A percentile compares a stretch with the other conserved stretches of the same genome.
Evolutionary conservation across 2,888 invertebrate genomes (phyloP).

Genomic region (Morpho achilles): DNA sequence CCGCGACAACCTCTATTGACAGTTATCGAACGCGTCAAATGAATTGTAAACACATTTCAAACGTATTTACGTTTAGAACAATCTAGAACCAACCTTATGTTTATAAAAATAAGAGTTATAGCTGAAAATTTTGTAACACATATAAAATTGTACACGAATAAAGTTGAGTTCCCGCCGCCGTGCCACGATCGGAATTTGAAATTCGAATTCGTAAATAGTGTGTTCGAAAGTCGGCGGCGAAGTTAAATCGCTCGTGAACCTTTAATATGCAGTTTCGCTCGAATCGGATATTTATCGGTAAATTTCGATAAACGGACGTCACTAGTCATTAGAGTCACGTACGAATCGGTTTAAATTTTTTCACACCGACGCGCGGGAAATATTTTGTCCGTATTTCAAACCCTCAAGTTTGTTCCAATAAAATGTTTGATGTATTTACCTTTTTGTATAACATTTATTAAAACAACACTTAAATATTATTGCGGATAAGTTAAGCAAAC

Average conservation of each 20-base stretch:
- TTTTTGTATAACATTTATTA: not conserved
- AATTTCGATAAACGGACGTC: conserved; percentile 53
- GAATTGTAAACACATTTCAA: conserved; percentile 44
- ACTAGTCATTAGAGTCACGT: conserved; percentile 56
- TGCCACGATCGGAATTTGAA: conserved; percentile 64
- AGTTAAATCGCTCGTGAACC: conserved; percentile 68
- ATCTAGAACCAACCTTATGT: conserved; percentile 21
- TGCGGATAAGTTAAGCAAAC: too few species aligned
- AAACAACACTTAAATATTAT: too few species aligned
- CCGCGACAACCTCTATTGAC: conserved; percentile 51
- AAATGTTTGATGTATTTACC: conserved; percentile 7
- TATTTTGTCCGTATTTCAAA: conserved; percentile 18
- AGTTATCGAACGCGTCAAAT: conserved; percentile 62
- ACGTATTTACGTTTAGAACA: not conserved
- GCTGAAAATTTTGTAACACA: conserved; percentile 18
- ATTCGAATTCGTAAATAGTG: conserved; percentile 56
- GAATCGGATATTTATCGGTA: conserved; percentile 58
- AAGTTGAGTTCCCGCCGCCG: conserved; percentile 55
- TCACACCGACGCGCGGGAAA: conserved; percentile 42
- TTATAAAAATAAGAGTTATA: conserved; percentile 26
- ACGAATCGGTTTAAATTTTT: conserved; percentile 54
- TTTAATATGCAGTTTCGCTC: conserved; percentile 59
- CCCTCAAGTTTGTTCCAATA: not conserved
- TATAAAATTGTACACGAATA: conserved; percentile 48
- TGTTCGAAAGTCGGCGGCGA: conserved; percentile 51